Base-by-base conservation (phyloP, 2,113 vertebrate genomes). In the Loxodonta africana region DNA sequence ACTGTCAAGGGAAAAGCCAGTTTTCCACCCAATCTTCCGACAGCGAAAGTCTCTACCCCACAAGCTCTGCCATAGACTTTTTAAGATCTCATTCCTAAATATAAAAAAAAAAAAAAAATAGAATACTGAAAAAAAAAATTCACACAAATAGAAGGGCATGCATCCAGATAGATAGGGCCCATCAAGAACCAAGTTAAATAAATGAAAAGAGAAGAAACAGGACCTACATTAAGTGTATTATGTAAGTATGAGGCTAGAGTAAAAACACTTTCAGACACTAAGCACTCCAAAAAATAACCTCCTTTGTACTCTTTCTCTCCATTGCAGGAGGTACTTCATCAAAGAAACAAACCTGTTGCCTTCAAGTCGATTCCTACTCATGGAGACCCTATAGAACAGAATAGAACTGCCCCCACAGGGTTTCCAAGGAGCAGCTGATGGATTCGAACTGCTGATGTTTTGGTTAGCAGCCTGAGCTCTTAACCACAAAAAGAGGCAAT, bases 51-150 rank as follows among this genome's bases (percentile, higher is more conserved):
- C 25, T 60, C 26, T 69, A 83, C 11, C 10, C 74, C 41, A 30
- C 1, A 71, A 84, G 9, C 12, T 51, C 12, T 67, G 5, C 51
- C 12, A 44, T 51, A 6, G 23, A 33, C 26, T 57, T 18, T 80
- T 85, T 48, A 90, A 93, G 1, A 17, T 2, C 0, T 53, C 37
- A 11, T 53, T 89, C 41, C 60, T 82, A 25, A 93, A 69, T 60
- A 51, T 10, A 37, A 44, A 60, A 91, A 82, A 90, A 60, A 91
- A 82, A 90, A 23, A 80, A 48, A 83, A 62, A 15, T n/a, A 20
- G 33, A 51, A 76, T 26, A 26, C 28, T 57, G 62, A 26, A 37
- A 48, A 51, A 14, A 85, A 2, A 46, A 17, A 48, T 8, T 48
- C 33, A 67, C 37, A 23, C 12, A 84, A 57, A 82, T 17, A 60